Base-by-base conservation (phyloP, 2,888 invertebrate species). In the Ophion obscuratus region DNA sequence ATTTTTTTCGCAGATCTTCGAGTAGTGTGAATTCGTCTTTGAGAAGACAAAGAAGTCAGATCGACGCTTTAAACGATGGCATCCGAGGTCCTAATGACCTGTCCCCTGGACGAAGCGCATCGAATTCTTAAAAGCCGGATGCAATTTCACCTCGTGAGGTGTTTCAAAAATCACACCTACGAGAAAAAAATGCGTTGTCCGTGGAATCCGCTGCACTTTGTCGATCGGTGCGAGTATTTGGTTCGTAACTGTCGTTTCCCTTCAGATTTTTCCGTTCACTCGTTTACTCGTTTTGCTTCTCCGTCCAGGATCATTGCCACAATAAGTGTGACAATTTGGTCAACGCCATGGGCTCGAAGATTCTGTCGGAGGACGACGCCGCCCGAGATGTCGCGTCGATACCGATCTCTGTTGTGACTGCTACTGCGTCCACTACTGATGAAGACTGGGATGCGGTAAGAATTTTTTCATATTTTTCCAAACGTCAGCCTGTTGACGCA, bases 61-160 rank as follows among this genome's bases (percentile, higher is more conserved):
- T 74, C 73, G 81, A 40, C 40, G 67, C 57, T 53, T 0, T 59
- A 14, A 17, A 24, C 47, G 10, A 9, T 70, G 14, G 20, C 6
- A 68, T 17, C 76, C 1, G 90, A 91, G 83, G 85, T 87, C 3
- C 9, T 88, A 2, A 83, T 89, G 17, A 90, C 90, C 1, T 92
- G 92, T 79, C 91, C 91, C 0, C 88, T 91, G 27, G 91, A 92
- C 62, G 31, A 67, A 11, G 68, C 83, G 1, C 92, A 92, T 84
- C 83, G 90, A 0, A 88, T 92, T 66, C 31, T 83, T 0, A 84
- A 84, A 53, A 88, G 88, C 6, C 73, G 87, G 14, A 88, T 92
- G 89, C 90, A 85, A 78, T 87, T 76, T 77, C 92, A 92, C 86
- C 77, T 92, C 6, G 87, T 89, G 0, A 87, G 76, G 86, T 92